Evolutionary conservation across 2,113 vertebrate species (phyloP).

Genomic region (Himantopus leucocephalus): DNA sequence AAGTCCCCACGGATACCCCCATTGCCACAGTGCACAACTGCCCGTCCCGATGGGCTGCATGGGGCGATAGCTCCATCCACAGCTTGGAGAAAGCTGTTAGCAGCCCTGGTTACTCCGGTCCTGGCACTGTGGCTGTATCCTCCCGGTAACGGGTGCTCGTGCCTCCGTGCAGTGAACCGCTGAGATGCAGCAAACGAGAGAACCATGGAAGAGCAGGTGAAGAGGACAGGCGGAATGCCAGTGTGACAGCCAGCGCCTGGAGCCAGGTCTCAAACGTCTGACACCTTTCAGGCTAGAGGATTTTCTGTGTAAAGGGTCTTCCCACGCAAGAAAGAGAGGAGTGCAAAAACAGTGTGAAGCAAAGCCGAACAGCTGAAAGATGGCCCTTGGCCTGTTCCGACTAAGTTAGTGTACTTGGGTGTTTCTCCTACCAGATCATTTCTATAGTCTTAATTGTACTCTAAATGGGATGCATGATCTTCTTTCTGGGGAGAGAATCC

Average conservation of each 20-base stretch:
- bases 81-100: background rate
- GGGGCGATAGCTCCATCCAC: rapidly evolving
- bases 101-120: background rate
- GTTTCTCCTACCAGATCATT: background rate
- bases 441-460: background rate
- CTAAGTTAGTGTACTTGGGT: background rate
- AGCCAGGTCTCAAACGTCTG: background rate
- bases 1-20: background rate
- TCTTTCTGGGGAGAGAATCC: background rate
- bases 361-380: background rate
- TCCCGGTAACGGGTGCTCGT: background rate
- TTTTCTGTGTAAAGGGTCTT: background rate
- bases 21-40: rapidly evolving
- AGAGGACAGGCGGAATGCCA: background rate
- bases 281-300: background rate
- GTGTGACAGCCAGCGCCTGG: background rate
- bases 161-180: background rate
- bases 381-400: background rate
- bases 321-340: background rate
- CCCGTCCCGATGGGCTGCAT: rapidly evolving
- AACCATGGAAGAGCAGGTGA: background rate
- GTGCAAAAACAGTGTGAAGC: background rate
- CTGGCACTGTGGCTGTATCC: background rate
- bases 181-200: background rate
- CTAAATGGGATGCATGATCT: background rate